Base-by-base conservation (phyloP, 2,888 invertebrate genomes). In the Pelosia muscerda region DNA sequence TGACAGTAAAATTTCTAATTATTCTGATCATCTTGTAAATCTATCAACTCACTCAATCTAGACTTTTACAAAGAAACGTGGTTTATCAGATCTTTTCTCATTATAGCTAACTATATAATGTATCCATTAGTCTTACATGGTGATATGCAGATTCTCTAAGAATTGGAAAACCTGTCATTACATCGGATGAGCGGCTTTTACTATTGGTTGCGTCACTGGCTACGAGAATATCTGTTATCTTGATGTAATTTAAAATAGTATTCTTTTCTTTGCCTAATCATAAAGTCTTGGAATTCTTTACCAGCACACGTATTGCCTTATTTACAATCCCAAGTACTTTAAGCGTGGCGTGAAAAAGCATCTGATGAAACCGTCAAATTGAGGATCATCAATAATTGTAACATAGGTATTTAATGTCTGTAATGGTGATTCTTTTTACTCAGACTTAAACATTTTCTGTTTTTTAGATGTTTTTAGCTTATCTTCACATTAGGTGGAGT, bases 141-240 rank as follows among this genome's bases (percentile, higher is more conserved):
- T 77, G 79, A 77, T 77, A 74, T 73, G 74, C 66, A 74, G 59
- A 74, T 74, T 79, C 64, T 56, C 23, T 69, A 28, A n/a, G 10
- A 62, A 76, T 76, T 79, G 73, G 77, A 79, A 79, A 78, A 72
- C 66, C 62, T 64, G 38, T 66, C 64, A 73, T 79, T 79, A 72
- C 19, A 64, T 28, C n/a, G 10, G n/a, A 49, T 57, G 38, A 49
- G 28, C 13, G 53, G 60, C 72, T 76, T 69, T 76, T 78, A 68
- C 72, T 68, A 66, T 58, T 10, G 19, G 28, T 65, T 65, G 25
- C 58, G 4, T 65, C 25, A 28, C 56, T 13, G 34, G 19, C 10
- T 26, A 28, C 10, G 22, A 28, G 28, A 10, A 22, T 19, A 13
- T 62, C n/a, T 28, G 53, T 49, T 49, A 49, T 49, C 49, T 49